A percentile compares a stretch with the other conserved stretches of the same genome.
Evolutionary conservation across 2,888 invertebrate genomes (phyloP).

Genomic region (Tuberolachnus salignus): DNA sequence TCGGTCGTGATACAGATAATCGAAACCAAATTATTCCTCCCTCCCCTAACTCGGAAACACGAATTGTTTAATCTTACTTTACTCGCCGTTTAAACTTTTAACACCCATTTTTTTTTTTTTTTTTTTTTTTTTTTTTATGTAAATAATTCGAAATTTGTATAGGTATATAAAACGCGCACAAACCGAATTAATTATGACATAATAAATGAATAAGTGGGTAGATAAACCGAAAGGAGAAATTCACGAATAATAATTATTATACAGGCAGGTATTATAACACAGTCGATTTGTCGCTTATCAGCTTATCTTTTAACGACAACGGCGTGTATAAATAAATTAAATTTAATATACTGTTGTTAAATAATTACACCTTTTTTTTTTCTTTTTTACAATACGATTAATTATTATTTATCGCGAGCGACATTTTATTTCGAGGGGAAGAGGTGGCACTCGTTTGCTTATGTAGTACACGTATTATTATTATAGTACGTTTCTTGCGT

Average conservation of each 20-base stretch:
- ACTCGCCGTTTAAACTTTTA: slow-evolving; percentile 16
- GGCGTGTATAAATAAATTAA: background rate
- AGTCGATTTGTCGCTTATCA: no score
- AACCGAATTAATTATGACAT: background rate
- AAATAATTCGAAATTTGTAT: background rate
- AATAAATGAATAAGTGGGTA: slow-evolving; percentile 4
- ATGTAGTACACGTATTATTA: slow-evolving; percentile 1
- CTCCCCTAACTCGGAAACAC: background rate
- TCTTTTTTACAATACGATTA: background rate
- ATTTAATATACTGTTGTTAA: background rate
- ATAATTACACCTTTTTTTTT: background rate
- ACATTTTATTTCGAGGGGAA: background rate
- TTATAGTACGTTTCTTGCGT: no score
- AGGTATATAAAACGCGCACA: background rate
- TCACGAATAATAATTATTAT: no score
- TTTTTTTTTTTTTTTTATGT: no score
- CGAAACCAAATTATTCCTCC: slow-evolving; percentile 29
- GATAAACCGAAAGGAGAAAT: no score
- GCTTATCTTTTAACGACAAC: no score
- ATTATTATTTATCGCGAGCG: background rate
- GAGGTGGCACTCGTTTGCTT: background rate
- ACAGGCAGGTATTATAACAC: no score
- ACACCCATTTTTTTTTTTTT: slow-evolving; percentile 19
- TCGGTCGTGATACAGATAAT: slow-evolving; percentile 38
- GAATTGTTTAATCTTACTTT: slow-evolving; percentile 35